Evolutionary conservation across 2,113 vertebrate genomes (phyloP), one percentile per base, ranked within the genome.

Genomic region (Oryzias woworae): DNA sequence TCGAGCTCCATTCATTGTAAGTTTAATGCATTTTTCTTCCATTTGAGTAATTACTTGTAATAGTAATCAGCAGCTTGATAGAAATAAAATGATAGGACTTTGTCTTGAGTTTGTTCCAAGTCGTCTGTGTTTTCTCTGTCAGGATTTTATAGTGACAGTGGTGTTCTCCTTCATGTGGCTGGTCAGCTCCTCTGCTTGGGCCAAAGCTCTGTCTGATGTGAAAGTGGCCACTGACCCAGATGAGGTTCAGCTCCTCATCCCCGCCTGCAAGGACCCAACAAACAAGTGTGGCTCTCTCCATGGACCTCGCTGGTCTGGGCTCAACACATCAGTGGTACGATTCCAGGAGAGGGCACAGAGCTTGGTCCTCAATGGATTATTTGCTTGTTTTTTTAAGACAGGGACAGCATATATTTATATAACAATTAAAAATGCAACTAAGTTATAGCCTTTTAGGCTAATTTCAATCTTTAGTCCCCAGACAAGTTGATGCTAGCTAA

Each of bases 91-190:
- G 22, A 36, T 10, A 36, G 10, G 36, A 36, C 36, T 17, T 67
- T 62, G 4, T 0, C 17, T 26, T 69, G 12, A 16, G 13, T 44
- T n/a, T 58, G 44, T 15, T 14, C 14, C 3, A 5, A 51, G 36
- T 36, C 36, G 4, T 4, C 41, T 22, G 14, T 50, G 5, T 73
- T 3, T 0, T 50, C 50, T 69, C 14, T 54, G 15, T 17, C 86
- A 99, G 97, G 97, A 99, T 85, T 99, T 99, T 86, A 88, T 98
- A 45, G 92, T 98, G 89, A 99, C 96, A 0, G 96, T 99, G 70
- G 94, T 97, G 64, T 99, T 99, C 90, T 98, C 96, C 0, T 99
- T 99, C 92, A 86, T 98, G 92, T 99, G 97, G 97, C 88, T 99
- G 81, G 96, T 99, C 83, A 89, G 97, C 61, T 98, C 97, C 3